A percentile compares a stretch with the other conserved stretches of the same genome.
Evolutionary conservation across 23 tunicate species (phyloP).

Genomic region (Clavelina lepadiformis): DNA sequence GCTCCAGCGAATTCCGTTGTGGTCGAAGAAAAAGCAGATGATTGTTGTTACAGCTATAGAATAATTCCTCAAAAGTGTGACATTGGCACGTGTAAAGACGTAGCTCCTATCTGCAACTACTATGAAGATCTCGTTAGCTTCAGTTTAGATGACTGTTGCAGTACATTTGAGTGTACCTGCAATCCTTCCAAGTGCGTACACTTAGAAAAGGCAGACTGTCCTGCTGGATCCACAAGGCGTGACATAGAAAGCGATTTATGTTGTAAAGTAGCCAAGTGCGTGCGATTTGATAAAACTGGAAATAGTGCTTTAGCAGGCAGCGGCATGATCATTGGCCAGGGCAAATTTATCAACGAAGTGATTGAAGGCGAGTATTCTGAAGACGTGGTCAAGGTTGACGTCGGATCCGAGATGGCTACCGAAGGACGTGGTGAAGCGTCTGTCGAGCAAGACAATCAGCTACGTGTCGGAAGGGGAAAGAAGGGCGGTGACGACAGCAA

Average conservation of each 20-base stretch:
- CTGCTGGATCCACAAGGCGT: conserved; percentile 27
- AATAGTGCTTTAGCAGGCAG: conserved; percentile 3
- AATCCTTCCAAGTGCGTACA: conserved; percentile 67
- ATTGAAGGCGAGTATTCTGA: conserved; percentile 8
- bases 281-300: conserved; percentile 4
- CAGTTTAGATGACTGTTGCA: conserved; percentile 68
- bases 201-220: conserved; percentile 57
- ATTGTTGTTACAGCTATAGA: conserved; percentile 70
- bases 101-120: conserved; percentile 38
- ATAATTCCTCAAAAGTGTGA: conserved; percentile 54
- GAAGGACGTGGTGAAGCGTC: neutral
- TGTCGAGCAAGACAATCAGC: too few relatives aligned
- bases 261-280: conserved; percentile 71
- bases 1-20: conserved; percentile 64
- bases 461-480: too few relatives aligned
- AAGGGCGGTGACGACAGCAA: too few relatives aligned
- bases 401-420: conserved; percentile 1
- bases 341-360: conserved; percentile 7
- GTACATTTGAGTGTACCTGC: conserved; percentile 73
- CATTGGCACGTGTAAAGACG: conserved; percentile 35
- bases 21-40: conserved; percentile 81
- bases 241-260: conserved; percentile 30
- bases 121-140: conserved; percentile 63
- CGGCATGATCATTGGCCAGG: neutral
- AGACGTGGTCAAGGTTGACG: conserved; percentile 10